These are phyloP conservation scores for Solen grandis DNA, from an alignment of 1,140 invertebrate species.

Conservation along the genomic window DNA sequence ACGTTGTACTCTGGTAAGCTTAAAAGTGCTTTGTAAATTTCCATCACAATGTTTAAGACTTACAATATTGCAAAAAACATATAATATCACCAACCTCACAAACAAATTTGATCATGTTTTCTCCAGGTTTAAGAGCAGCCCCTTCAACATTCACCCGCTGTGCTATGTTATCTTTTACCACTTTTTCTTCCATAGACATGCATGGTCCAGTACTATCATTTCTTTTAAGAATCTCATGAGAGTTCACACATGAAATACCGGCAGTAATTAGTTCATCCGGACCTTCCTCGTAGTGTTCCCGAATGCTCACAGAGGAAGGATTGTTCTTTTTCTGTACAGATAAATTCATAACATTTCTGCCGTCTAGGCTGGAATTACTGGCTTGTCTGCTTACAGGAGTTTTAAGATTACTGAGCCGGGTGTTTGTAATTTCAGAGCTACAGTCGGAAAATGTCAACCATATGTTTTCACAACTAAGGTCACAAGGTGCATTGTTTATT, in stretches of 20 bases:
- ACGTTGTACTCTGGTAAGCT: too few species aligned
- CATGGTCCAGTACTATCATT: constrained; percentile 80
- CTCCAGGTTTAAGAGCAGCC: constrained; percentile 63
- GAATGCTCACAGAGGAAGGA: constrained; percentile 84
- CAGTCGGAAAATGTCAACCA: constrained; percentile 58
- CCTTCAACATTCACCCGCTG: constrained; percentile 37
- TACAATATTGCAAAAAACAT: too few species aligned
- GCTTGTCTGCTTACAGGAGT: constrained; percentile 51
- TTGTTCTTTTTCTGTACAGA: constrained; percentile 60
- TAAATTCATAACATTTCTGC: constrained; percentile 65
- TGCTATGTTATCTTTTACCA: constrained; percentile 30
- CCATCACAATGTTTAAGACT: background rate
- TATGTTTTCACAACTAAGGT: constrained; percentile 63
- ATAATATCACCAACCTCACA: constrained; percentile 28
- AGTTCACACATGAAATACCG: constrained; percentile 78
- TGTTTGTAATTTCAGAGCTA: constrained; percentile 25
- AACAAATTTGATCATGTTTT: constrained; percentile 56
- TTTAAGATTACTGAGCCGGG: constrained; percentile 76
- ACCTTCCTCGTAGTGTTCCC: constrained; percentile 88
- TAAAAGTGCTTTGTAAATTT: constrained; percentile 74
- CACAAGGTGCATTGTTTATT: constrained; percentile 83
- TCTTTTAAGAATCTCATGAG: constrained; percentile 72
- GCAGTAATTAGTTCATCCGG: constrained; percentile 84
- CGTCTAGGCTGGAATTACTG: constrained; percentile 63
- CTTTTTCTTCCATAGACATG: constrained; percentile 22